Evolutionary conservation across 2,888 invertebrate species (phyloP).

Genomic region (Lasioglossum vierecki): DNA sequence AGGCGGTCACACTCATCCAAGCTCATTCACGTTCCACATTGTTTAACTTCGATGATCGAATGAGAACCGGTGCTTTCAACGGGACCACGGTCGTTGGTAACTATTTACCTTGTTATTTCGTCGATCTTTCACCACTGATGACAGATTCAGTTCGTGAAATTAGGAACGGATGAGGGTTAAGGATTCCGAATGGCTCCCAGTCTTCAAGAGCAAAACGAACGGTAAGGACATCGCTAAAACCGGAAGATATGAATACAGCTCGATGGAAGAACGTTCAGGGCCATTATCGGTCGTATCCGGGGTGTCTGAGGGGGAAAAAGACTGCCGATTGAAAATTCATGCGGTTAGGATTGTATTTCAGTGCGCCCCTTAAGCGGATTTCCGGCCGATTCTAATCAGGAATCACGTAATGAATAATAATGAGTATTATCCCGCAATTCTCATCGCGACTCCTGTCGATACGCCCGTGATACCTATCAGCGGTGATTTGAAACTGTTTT

Average conservation of each 20-base stretch:
- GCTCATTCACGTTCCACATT: no score
- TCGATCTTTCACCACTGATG: no score
- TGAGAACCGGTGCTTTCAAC: no score
- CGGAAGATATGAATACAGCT: neutral
- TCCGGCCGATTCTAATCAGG: slow-evolving; percentile 21
- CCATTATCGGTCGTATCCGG: neutral
- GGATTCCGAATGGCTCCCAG: no score
- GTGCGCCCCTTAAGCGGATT: slow-evolving; percentile 45
- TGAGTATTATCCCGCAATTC: slow-evolving; percentile 31
- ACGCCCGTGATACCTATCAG: slow-evolving; percentile 10
- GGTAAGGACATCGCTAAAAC: neutral
- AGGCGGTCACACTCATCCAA: no score
- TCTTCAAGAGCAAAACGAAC: neutral
- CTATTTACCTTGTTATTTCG: no score
- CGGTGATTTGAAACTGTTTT: slow-evolving; percentile 9
- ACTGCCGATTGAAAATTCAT: slow-evolving; percentile 6
- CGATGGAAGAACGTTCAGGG: neutral
- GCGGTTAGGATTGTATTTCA: neutral
- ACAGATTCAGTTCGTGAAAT: no score
- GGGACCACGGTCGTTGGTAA: no score
- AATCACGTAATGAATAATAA: slow-evolving; percentile 47
- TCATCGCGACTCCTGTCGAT: neutral
- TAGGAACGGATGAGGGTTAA: no score
- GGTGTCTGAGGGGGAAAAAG: neutral
- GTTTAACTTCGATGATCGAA: no score